Conservation (phyloP, 2,113 vertebrate species). For the Xenus cinereus region DNA sequence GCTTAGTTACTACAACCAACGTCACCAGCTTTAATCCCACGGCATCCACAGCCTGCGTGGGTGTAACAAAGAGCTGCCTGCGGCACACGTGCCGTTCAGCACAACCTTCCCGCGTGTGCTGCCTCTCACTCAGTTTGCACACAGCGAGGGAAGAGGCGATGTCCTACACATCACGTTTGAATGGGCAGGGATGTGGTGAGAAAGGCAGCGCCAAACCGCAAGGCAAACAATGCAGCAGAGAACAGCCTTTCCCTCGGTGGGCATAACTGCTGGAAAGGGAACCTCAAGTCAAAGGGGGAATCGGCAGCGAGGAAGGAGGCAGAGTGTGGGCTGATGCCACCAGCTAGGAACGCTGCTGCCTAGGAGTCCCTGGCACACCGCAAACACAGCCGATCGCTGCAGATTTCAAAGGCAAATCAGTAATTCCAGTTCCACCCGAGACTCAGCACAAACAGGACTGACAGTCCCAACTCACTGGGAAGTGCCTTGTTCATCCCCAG, state of each 20-base stretch:
- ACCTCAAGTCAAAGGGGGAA: background rate
- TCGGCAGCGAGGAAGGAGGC: background rate
- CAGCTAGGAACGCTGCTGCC: background rate
- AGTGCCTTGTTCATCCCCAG: background rate
- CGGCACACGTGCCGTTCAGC: rapidly evolving
- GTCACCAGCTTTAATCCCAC: background rate
- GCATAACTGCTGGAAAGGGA: background rate
- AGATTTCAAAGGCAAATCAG: background rate
- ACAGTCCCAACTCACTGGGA: background rate
- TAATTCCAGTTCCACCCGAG: background rate
- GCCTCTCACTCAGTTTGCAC: rapidly evolving
- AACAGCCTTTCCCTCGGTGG: background rate
- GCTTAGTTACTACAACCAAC: rapidly evolving
- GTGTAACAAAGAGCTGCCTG: background rate
- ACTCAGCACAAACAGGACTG: background rate
- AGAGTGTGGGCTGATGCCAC: background rate
- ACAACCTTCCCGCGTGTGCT: too few species aligned
- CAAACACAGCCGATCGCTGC: background rate
- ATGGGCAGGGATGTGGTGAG: background rate
- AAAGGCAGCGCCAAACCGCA: background rate
- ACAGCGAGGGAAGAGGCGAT: rapidly evolving
- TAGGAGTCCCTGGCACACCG: background rate
- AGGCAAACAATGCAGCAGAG: background rate
- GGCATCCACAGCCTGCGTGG: background rate
- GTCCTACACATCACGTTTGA: background rate